phyloP scores from a whole-genome alignment of 2,113 vertebrate species.

The Clarias gariepinus region DNA sequence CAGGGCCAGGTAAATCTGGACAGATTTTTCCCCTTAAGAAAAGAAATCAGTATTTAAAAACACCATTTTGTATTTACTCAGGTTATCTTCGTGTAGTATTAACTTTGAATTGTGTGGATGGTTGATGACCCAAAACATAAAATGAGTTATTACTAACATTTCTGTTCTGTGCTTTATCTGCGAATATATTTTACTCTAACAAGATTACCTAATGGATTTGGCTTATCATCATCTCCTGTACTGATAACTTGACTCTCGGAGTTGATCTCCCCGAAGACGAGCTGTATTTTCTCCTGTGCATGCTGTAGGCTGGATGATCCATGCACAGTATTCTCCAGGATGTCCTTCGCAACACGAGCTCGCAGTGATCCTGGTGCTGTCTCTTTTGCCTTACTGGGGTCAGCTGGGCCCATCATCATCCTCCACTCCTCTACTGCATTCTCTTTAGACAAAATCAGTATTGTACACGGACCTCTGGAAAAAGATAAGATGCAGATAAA shows the following conservation, averaged over 20 bases:
- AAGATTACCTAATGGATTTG: constrained; percentile 28
- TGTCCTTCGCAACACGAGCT: constrained; percentile 72
- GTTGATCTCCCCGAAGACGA: constrained; percentile 72
- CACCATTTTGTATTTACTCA: background rate
- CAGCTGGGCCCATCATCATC: constrained; percentile 77
- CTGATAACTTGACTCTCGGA: constrained; percentile 44
- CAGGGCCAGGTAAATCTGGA: too few species aligned
- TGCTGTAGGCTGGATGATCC: constrained; percentile 71
- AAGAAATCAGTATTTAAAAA: background rate
- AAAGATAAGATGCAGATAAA: background rate
- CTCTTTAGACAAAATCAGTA: constrained; percentile 79
- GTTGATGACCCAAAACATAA: background rate
- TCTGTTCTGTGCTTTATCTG: background rate
- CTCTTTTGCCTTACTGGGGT: constrained; percentile 73
- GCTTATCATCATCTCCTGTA: background rate
- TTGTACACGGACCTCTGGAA: constrained; percentile 76
- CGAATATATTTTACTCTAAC: background rate
- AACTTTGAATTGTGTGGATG: background rate
- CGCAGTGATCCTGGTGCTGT: constrained; percentile 74
- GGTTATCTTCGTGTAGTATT: too few species aligned
- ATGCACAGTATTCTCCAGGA: constrained; percentile 79
- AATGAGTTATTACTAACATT: background rate
- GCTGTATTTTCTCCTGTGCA: constrained; percentile 66
- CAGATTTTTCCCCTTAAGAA: too few species aligned
- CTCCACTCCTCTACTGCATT: constrained; percentile 83